phyloP scores from a whole-genome alignment of 2,113 vertebrate species.

The Pimephales promelas region DNA sequence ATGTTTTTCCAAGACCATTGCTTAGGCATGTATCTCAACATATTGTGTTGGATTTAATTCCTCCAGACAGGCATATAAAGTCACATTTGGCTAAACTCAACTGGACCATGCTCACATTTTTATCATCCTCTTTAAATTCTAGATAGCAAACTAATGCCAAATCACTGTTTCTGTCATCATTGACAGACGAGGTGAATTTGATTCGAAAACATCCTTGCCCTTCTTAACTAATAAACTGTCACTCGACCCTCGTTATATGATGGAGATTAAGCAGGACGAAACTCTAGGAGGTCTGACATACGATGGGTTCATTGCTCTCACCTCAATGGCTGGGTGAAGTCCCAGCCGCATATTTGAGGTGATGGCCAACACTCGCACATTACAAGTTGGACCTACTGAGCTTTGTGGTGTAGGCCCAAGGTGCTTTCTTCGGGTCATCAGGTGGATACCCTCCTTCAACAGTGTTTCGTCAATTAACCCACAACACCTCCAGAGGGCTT shows the following conservation, averaged over 20 bases:
- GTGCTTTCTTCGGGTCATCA: too few relatives aligned
- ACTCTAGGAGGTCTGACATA: too few relatives aligned
- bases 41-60: slow-evolving; percentile 1
- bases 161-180: slow-evolving; percentile 3
- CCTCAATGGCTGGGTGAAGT: too few relatives aligned
- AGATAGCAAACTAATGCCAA: background rate
- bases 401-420: too few relatives aligned
- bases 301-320: too few relatives aligned
- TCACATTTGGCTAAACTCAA: background rate
- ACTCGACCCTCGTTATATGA: background rate
- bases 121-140: slow-evolving; percentile 5
- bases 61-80: slow-evolving; percentile 13
- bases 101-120: background rate
- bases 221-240: slow-evolving; percentile 19
- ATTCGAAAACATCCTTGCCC: background rate
- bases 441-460: too few relatives aligned
- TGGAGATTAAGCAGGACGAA: background rate
- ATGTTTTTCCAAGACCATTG: background rate
- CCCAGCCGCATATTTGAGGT: too few relatives aligned
- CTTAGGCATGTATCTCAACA: background rate
- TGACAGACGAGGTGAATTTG: background rate
- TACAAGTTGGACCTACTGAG: too few relatives aligned
- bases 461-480: too few relatives aligned
- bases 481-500: too few relatives aligned
- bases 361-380: too few relatives aligned